Base-by-base conservation (phyloP, 92 coral and sea anemone genomes). In the Montipora capitata region DNA sequence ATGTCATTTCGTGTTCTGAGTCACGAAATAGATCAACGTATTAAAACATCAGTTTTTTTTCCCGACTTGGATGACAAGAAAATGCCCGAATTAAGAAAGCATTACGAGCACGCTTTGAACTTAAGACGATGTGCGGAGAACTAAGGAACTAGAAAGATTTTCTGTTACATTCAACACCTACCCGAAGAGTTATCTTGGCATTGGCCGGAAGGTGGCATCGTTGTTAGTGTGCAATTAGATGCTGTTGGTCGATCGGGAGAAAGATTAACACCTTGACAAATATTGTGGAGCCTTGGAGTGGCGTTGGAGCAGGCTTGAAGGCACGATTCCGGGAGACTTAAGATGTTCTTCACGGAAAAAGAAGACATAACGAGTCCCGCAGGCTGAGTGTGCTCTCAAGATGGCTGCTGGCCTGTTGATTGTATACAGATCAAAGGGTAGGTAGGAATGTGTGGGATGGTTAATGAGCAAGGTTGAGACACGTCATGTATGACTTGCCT, bases 311-410 rank as follows among this genome's bases (percentile, higher is more conserved):
- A 74, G 82, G 81, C 92, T 81, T 93, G 92, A 90, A 95, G 86
- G 44, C 95, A 93, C 88, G 97, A 89, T 87, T 94, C 94, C 83
- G 96, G 95, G 67, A 98, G 91, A 83, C 94, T 91, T 51, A 98
- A 96, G 85, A 98, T 98, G 78, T 98, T 95, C 89, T 91, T 91
- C 12, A 98, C 99, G 18, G 99, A 98, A 74, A 98, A 98, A 64
- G 99, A 93, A 91, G 96, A 93, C 98, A 95, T 95, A 62, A 90
- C 93, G 91, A 87, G 91, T 74, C 78, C 84, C 85, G 35, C 35
- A 2, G 85, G 81, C 85, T 86, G 81, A 91, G 93, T 91, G 86
- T 86, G 74, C 89, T 89, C 83, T 89, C 83, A 95, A 95, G 96
- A 95, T 93, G 98, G 96, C 98, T 93, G 92, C 96, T 90, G 84